Evolutionary conservation across 1,140 invertebrate genomes (phyloP).

Genomic region (Ceratina australensis): DNA sequence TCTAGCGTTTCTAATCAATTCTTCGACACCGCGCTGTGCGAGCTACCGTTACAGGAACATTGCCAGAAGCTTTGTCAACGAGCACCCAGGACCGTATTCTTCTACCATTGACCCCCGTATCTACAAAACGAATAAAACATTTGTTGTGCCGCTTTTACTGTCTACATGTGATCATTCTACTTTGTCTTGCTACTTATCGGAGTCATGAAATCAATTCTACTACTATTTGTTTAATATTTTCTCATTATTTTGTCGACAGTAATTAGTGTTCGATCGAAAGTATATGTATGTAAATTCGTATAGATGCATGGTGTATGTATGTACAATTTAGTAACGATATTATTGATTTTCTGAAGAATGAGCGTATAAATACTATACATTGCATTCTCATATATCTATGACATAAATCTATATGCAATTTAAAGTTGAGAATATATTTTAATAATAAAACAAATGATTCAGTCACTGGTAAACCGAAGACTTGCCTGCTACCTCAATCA

Average conservation of each 20-base stretch:
- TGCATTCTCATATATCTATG: background rate
- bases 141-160: background rate
- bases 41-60: constrained; percentile 30
- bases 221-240: too few species aligned
- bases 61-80: constrained; percentile 40
- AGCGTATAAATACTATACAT: background rate
- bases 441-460: too few species aligned
- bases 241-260: too few species aligned
- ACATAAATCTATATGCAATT: too few species aligned
- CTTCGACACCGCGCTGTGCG: constrained; percentile 30
- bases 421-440: too few species aligned
- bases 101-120: background rate
- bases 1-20: constrained; percentile 44
- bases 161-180: too few species aligned
- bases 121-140: background rate
- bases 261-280: too few species aligned
- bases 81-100: constrained; percentile 27
- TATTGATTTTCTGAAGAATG: constrained; percentile 48
- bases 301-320: constrained; percentile 4
- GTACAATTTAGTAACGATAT: constrained; percentile 55
- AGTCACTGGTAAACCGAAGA: too few species aligned
- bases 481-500: too few species aligned
- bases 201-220: too few species aligned
- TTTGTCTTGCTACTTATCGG: too few species aligned
- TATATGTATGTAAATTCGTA: too few species aligned